These are phyloP conservation scores for Aphelenchoides besseyi DNA, from an alignment of 1,140 invertebrate species.

Conservation along the genomic window DNA sequence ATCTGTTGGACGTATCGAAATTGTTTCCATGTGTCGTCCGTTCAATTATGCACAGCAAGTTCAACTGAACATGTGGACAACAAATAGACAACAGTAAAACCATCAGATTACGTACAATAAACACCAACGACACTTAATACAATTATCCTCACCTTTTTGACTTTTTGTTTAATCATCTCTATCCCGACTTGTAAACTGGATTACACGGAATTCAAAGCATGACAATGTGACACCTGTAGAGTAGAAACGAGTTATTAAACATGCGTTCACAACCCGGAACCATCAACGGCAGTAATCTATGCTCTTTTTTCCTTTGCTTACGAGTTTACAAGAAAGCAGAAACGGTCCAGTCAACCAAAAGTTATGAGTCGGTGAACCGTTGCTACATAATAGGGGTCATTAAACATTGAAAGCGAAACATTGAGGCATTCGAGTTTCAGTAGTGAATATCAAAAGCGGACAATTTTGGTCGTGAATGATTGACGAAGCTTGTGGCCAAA, in stretches of 20 bases:
- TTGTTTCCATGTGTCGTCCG: background rate
- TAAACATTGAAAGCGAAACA: too few species aligned
- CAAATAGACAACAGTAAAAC: background rate
- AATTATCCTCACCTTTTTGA: background rate
- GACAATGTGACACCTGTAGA: background rate
- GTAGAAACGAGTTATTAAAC: background rate
- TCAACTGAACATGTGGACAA: background rate
- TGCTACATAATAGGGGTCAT: too few species aligned
- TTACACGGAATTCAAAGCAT: background rate
- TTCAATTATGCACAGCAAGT: background rate
- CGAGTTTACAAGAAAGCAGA: too few species aligned
- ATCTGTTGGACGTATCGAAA: background rate
- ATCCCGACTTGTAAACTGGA: background rate
- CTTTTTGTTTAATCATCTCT: background rate
- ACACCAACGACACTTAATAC: background rate
- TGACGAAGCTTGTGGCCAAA: too few species aligned
- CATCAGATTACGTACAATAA: background rate
- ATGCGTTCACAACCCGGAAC: background rate
- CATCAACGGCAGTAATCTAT: background rate
- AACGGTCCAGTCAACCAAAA: background rate
- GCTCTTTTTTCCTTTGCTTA: too few species aligned
- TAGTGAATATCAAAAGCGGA: too few species aligned
- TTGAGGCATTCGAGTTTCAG: too few species aligned
- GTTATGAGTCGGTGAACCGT: too few species aligned
- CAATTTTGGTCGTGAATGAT: too few species aligned